phyloP scores from a whole-genome alignment of 2,888 invertebrate species.

The Tipula lateralis region DNA sequence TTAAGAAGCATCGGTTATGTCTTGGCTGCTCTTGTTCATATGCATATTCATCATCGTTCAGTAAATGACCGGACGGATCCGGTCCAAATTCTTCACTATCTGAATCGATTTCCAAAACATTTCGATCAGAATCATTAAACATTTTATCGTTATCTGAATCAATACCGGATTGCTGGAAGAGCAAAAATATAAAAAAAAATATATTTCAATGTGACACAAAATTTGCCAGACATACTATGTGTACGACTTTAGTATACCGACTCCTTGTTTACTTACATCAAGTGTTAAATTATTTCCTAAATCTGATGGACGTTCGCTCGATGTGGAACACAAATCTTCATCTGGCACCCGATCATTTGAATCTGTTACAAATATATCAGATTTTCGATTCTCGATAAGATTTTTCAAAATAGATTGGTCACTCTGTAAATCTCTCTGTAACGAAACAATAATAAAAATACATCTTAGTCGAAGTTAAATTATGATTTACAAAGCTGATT shows the following conservation, averaged over 20 bases:
- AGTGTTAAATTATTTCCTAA: background rate
- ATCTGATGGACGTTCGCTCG: background rate
- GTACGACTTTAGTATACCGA: no score
- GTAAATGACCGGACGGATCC: conserved; percentile 69
- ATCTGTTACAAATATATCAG: background rate
- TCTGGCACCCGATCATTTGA: background rate
- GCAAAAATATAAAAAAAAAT: conserved; percentile 14
- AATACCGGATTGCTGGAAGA: conserved; percentile 46
- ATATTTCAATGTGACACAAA: background rate
- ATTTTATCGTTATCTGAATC: conserved; percentile 39
- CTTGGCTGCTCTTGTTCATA: conserved; percentile 41
- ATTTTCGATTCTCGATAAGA: background rate
- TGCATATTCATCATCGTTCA: conserved; percentile 77
- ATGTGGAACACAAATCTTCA: background rate
- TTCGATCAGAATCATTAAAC: conserved; percentile 39
- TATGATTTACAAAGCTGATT: background rate
- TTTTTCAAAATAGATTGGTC: background rate
- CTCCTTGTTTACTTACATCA: background rate
- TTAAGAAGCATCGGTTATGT: conserved; percentile 40
- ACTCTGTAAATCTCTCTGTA: conserved; percentile 13
- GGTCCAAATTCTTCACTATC: conserved; percentile 73
- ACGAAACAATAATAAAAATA: background rate
- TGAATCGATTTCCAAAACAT: conserved; percentile 42
- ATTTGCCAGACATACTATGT: background rate
- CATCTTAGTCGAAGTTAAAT: background rate